Conservation (phyloP, 2,888 invertebrate genomes). For the Cryptocephalus primarius region DNA sequence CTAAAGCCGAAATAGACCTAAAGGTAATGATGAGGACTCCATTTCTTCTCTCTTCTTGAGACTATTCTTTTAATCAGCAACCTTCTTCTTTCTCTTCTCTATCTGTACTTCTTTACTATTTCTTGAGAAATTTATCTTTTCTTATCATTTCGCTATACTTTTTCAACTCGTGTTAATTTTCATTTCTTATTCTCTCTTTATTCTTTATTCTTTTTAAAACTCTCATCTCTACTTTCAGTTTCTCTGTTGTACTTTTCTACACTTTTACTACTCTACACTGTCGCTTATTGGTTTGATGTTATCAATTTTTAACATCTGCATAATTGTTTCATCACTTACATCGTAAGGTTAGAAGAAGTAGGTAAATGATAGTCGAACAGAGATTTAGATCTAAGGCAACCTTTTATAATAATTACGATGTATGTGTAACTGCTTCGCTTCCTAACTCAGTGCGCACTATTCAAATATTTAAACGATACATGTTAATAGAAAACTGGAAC, state of each 20-base stretch:
- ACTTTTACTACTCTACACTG: too few relatives aligned
- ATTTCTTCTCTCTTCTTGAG: too few relatives aligned
- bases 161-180: background rate
- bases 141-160: background rate
- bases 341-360: too few relatives aligned
- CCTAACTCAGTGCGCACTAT: too few relatives aligned
- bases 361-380: too few relatives aligned
- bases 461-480: too few relatives aligned
- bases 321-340: too few relatives aligned
- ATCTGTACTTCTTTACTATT: slow-evolving; percentile 3
- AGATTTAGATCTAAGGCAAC: too few relatives aligned
- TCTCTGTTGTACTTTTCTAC: background rate
- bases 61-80: too few relatives aligned
- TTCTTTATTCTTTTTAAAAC: slow-evolving; percentile 5
- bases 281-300: slow-evolving; percentile 2
- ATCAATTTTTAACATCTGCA: background rate
- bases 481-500: slow-evolving; percentile 23
- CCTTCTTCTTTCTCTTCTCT: slow-evolving; percentile 7
- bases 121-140: background rate
- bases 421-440: too few relatives aligned
- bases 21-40: slow-evolving; percentile 29
- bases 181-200: slow-evolving; percentile 2
- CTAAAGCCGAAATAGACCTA: slow-evolving; percentile 28
- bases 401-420: too few relatives aligned
- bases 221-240: slow-evolving; percentile 3